phyloP scores from a whole-genome alignment of 1,140 invertebrate genomes.

The Hypsibius dujardini region DNA sequence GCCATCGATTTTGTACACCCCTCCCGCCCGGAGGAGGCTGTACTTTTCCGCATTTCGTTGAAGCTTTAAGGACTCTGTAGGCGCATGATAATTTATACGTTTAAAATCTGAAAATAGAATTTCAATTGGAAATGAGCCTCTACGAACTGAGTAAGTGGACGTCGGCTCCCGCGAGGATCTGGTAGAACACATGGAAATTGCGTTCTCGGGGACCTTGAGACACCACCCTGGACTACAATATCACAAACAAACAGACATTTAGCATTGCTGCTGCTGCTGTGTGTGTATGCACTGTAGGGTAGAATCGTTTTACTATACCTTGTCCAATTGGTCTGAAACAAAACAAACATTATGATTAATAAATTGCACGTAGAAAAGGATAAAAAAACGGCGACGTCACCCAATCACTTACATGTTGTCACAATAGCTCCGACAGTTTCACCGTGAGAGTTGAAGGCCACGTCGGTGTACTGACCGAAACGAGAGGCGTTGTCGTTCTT shows the following conservation, averaged over 20 bases:
- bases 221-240: conserved; percentile 52
- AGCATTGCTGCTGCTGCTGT: too few relatives aligned
- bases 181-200: conserved; percentile 79
- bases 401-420: conserved; percentile 55
- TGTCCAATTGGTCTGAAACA: conserved; percentile 53
- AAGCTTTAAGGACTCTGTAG: conserved; percentile 50
- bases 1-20: conserved; percentile 38
- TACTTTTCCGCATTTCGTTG: conserved; percentile 58
- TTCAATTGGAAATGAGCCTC: not conserved
- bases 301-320: conserved; percentile 41
- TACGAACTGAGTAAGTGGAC: conserved; percentile 43
- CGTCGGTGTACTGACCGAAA: conserved; percentile 63
- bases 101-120: not conserved
- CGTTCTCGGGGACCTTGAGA: conserved; percentile 51
- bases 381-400: conserved; percentile 7
- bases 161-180: conserved; percentile 57
- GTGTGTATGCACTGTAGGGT: conserved; percentile 32
- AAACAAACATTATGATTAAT: conserved; percentile 41
- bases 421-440: conserved; percentile 51
- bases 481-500: conserved; percentile 61
- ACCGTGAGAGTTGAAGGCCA: conserved; percentile 48
- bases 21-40: conserved; percentile 43
- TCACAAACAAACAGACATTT: too few relatives aligned
- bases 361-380: conserved; percentile 23
- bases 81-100: not conserved